Conservation (phyloP, 1,140 invertebrate genomes). For the Samia ricini region DNA sequence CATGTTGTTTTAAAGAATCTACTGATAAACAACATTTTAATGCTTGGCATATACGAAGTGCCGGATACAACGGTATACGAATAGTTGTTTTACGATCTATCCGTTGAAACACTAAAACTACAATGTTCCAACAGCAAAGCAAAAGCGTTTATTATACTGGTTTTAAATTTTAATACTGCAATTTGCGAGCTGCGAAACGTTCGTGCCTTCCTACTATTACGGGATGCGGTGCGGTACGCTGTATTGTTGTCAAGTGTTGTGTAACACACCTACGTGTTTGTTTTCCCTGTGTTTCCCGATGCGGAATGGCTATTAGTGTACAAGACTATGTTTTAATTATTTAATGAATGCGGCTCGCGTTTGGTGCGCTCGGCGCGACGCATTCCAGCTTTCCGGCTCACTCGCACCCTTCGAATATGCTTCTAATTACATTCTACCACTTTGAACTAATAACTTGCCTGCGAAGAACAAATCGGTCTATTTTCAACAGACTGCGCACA, state of each 20-base stretch:
- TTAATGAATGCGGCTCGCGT: constrained; percentile 38
- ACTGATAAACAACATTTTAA: constrained; percentile 18
- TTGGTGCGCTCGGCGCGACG: constrained; percentile 23
- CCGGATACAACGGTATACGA: constrained; percentile 17
- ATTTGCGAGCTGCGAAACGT: constrained; percentile 40
- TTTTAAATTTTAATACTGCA: constrained; percentile 64
- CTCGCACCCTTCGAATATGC: constrained; percentile 43
- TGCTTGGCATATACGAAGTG: constrained; percentile 9
- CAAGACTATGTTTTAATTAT: constrained; percentile 48
- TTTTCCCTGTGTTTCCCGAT: constrained; percentile 29
- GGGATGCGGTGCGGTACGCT: constrained; percentile 4
- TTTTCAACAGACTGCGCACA: constrained; percentile 1
- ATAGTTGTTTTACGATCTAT: constrained; percentile 49
- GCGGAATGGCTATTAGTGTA: constrained; percentile 29
- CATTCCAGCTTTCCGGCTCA: constrained; percentile 26
- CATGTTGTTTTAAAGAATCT: not conserved
- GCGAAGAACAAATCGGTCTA: constrained; percentile 21
- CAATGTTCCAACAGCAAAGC: constrained; percentile 36
- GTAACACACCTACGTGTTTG: constrained; percentile 31
- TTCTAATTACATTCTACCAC: constrained; percentile 59
- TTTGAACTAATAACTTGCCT: constrained; percentile 52
- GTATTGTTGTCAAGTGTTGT: constrained; percentile 33
- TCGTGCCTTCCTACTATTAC: constrained; percentile 20
- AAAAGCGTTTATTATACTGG: constrained; percentile 50
- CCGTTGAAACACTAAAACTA: constrained; percentile 37